A percentile compares a stretch with the other conserved stretches of the same genome.
These are phyloP conservation scores for Colossoma macropomum DNA, from an alignment of 2,113 vertebrate genomes.

Conservation along the genomic window DNA sequence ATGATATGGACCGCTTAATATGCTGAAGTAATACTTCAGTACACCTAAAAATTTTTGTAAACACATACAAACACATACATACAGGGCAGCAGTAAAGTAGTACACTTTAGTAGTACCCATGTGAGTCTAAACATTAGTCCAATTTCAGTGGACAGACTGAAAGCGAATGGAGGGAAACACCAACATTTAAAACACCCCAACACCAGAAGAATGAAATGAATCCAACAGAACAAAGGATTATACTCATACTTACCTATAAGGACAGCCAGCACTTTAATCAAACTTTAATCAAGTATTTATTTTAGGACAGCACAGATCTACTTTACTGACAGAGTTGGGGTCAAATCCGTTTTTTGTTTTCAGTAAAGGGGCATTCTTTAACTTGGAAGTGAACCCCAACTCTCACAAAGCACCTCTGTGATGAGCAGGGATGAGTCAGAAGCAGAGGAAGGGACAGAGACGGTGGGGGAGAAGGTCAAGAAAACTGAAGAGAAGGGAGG, in stretches of 20 bases:
- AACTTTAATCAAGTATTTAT: neutral
- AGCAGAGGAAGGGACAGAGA: conserved; percentile 31
- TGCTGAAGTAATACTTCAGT: neutral
- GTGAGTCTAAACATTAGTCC: neutral
- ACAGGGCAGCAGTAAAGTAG: neutral
- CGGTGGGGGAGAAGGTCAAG: conserved; percentile 63
- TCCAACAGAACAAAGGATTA: neutral
- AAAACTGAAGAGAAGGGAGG: conserved; percentile 59
- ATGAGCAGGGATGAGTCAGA: conserved; percentile 17
- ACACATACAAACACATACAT: neutral
- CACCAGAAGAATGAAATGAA: conserved; percentile 11
- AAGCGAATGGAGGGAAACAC: neutral
- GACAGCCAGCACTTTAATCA: neutral
- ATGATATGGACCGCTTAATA: neutral
- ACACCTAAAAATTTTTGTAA: neutral
- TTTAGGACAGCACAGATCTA: neutral
- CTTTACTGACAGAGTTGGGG: neutral
- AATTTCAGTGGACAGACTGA: neutral
- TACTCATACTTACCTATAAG: neutral
- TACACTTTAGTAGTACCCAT: neutral
- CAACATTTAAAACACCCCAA: conserved; percentile 26
- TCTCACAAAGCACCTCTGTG: neutral
- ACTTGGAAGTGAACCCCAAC: neutral
- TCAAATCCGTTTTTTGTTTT: neutral
- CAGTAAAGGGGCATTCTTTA: neutral